Conservation (phyloP, 2,888 invertebrate genomes). For the Gastrophysa polygoni region DNA sequence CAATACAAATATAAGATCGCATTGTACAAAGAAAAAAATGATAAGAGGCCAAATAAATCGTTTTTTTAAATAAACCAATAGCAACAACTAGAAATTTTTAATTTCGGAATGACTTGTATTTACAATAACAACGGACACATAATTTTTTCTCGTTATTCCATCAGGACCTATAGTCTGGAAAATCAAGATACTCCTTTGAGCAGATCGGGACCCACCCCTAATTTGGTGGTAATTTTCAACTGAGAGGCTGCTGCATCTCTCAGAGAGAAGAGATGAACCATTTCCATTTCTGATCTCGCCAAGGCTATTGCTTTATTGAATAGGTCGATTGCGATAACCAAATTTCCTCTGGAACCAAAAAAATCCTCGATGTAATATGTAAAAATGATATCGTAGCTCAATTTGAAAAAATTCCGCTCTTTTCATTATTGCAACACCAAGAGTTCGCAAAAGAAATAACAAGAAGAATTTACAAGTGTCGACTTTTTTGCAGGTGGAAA, state of each 20-base stretch:
- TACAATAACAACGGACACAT: slow-evolving; percentile 28
- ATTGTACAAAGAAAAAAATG: too few species aligned
- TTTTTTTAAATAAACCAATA: neutral
- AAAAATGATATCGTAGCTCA: too few species aligned
- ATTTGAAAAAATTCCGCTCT: too few species aligned
- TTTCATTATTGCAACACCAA: too few species aligned
- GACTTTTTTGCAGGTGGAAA: too few species aligned
- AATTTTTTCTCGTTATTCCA: slow-evolving; percentile 9
- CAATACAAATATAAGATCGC: too few species aligned
- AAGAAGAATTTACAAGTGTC: too few species aligned
- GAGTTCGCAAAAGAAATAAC: too few species aligned
- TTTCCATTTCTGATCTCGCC: slow-evolving; percentile 85
- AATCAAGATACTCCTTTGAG: slow-evolving; percentile 38
- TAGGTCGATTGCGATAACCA: slow-evolving; percentile 79
- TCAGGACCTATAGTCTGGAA: slow-evolving; percentile 15
- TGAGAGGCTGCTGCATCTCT: slow-evolving; percentile 91
- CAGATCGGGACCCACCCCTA: slow-evolving; percentile 61
- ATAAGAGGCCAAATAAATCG: too few species aligned
- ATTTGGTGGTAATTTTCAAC: slow-evolving; percentile 76
- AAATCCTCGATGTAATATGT: too few species aligned
- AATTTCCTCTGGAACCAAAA: slow-evolving; percentile 74
- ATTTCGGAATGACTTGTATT: slow-evolving; percentile 35
- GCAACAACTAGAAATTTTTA: slow-evolving; percentile 17
- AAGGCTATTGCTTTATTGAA: slow-evolving; percentile 88
- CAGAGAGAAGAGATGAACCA: slow-evolving; percentile 88